Evolutionary conservation across 2,113 vertebrate species (phyloP).

Genomic region (Proteles cristata): DNA sequence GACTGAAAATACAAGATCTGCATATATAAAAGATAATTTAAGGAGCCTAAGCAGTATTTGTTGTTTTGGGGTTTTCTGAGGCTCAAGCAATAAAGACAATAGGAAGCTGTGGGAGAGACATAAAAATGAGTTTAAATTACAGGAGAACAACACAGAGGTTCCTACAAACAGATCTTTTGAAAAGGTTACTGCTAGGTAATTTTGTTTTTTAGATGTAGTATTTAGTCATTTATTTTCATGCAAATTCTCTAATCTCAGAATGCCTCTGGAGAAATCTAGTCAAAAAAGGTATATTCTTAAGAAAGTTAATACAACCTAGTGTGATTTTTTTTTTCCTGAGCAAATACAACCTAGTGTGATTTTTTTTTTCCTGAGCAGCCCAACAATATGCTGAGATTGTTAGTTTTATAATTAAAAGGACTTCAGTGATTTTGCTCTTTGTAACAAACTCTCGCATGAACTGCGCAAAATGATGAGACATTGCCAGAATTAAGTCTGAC

Average conservation of each 20-base stretch:
- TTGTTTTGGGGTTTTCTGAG: neutral
- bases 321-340: slow-evolving; percentile 48
- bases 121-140: slow-evolving; percentile 35
- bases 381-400: neutral
- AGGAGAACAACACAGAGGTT: neutral
- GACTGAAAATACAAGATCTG: neutral
- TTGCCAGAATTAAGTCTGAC: neutral
- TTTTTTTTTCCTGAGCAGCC: slow-evolving; percentile 25
- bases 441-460: neutral
- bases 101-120: neutral
- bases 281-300: slow-evolving; percentile 69
- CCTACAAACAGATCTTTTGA: neutral
- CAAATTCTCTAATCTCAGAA: slow-evolving; percentile 81
- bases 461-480: neutral
- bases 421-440: neutral
- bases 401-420: slow-evolving; percentile 3
- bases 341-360: no score
- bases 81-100: neutral
- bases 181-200: slow-evolving; percentile 8
- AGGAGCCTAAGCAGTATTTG: neutral
- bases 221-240: slow-evolving; percentile 74
- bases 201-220: slow-evolving; percentile 62
- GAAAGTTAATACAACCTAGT: slow-evolving; percentile 56
- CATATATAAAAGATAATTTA: neutral
- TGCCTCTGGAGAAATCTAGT: slow-evolving; percentile 74